Base-by-base conservation (phyloP, 2,888 invertebrate genomes). In the Eumacrocentrus americanus region DNA sequence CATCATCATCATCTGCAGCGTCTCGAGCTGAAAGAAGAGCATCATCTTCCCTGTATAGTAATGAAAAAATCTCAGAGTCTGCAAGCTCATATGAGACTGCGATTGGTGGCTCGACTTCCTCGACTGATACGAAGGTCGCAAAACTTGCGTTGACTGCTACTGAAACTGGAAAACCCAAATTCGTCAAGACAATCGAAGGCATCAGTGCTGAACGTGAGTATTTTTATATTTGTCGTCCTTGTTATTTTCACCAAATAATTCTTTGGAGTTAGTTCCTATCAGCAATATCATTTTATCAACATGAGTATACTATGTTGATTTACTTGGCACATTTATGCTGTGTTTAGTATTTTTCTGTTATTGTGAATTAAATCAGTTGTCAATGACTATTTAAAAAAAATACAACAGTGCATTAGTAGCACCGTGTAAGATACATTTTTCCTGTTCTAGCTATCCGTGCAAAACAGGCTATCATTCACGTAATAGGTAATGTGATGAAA, bases 141-240 rank as follows among this genome's bases (percentile, higher is more conserved):
- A 74, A 64, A 58, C 53, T 77, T 11, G 65, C 73, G 1, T 55
- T 68, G 54, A 63, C 77, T 62, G 69, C 80, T 67, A 71, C 60
- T 14, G 77, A 73, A 29, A 84, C 86, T 60, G 88, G 88, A 62
- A 89, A 85, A 69, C 92, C 92, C 1, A 81, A 86, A 56, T 91
- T 93, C 74, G 83, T 85, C 22, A 90, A 88, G 80, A 90, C 91
- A 46, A 84, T 93, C 61, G 88, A 89, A 78, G 92, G 92, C 72
- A 86, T 86, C 67, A 89, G 87, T 74, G 88, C 91, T 68, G 91
- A 91, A 86, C 89, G 92, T 92, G 85, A 90, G 91, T 89, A 50
- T 57, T 46, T 46, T 35, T 25, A 9, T 18, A 20, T 51, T n/a
- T n/a, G n/a, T n/a, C n/a, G n/a, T n/a, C n/a, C n/a, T n/a, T n/a